These are phyloP conservation scores for Thomomys bottae DNA, from an alignment of 2,113 vertebrate genomes.

Conservation along the genomic window DNA sequence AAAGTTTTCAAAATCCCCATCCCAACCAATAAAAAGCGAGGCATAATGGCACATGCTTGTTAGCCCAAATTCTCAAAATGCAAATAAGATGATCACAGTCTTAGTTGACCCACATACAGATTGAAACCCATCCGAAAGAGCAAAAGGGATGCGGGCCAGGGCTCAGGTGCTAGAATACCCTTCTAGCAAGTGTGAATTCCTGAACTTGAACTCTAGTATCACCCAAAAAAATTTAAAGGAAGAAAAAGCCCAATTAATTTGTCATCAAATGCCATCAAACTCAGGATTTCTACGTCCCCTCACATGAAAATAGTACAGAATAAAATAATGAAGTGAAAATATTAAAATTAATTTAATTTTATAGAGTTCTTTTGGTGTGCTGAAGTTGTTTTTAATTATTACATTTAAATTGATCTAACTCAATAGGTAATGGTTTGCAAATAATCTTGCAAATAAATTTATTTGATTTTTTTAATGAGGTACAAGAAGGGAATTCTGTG, in stretches of 20 bases:
- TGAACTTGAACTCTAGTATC: background rate
- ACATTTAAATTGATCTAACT: background rate
- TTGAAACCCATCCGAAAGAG: too few species aligned
- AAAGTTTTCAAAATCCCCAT: too few species aligned
- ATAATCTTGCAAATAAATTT: background rate
- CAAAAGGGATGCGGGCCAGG: too few species aligned
- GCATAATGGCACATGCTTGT: too few species aligned
- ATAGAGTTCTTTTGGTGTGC: background rate
- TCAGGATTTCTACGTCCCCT: background rate
- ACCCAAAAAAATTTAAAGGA: background rate
- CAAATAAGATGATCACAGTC: too few species aligned
- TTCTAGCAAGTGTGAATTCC: too few species aligned
- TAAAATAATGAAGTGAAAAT: background rate
- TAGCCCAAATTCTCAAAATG: too few species aligned
- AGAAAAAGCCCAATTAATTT: background rate
- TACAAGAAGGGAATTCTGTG: background rate
- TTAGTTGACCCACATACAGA: too few species aligned
- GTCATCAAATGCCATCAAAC: background rate
- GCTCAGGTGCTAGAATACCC: too few species aligned
- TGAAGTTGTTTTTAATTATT: background rate
- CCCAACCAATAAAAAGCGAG: too few species aligned
- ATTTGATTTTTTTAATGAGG: background rate
- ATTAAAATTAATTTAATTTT: background rate
- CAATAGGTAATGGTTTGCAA: background rate
- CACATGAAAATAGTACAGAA: background rate